Base-by-base conservation (phyloP, 2,888 invertebrate species). In the Latrodectus hesperus region DNA sequence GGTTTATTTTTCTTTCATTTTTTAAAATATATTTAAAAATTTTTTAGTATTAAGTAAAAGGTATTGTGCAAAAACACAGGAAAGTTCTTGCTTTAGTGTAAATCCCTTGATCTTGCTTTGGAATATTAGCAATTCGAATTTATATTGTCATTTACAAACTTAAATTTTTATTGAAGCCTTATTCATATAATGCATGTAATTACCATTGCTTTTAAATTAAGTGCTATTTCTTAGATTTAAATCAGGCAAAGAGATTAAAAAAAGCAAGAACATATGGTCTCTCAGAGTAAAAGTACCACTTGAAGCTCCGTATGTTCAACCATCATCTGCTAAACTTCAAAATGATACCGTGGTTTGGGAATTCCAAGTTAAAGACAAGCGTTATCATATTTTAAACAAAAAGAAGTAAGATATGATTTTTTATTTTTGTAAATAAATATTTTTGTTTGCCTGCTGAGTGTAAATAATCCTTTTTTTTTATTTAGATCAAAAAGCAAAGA, bases 191-290 rank as follows among this genome's bases (percentile, higher is more conserved):
- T 64, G 64, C 11, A 64, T 51, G 11, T 49, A 22, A 6, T 68
- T 10, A 10, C 14, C 38, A 38, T 38, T 38, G 2, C 38, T 38
- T 38, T 38, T 38, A 38, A 38, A 38, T 6, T 38, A 38, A 1
- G 38, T 38, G 38, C 5, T 38, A 38, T 38, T 38, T 38, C 49
- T 67, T 52, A 91, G 97, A 88, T 97, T 97, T 93, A 95, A 96
- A 91, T 96, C 96, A 92, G 97, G 96, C 0, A 94, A 95, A 77
- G 97, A 97, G 93, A 95, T 96, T 91, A 96, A 96, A 92, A 96
- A 97, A 92, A 95, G 96, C 83, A 95, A 95, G 53, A 95, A 95
- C 11, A 95, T 96, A 90, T 98, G 96, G 96, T 97, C 96, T 0
- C 93, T 98, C 90, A 94, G 97, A 16, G 93, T 95, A 89, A 94